Conservation (phyloP, 2,797 vertebrate species). For the Manis crassicaudata region DNA sequence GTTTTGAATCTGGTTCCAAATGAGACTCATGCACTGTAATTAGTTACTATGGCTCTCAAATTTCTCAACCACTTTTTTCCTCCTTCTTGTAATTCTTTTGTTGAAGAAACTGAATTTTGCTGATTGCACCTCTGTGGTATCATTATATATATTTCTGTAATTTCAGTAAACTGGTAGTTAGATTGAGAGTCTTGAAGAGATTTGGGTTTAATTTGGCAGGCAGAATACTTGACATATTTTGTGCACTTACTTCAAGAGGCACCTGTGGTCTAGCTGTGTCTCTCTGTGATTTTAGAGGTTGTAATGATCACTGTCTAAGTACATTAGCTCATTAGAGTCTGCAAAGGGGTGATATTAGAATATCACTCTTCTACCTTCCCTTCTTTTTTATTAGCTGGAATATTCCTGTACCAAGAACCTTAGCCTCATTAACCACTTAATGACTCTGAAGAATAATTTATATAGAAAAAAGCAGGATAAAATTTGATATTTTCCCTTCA, state of each 20-base stretch:
- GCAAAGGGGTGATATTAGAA: background rate
- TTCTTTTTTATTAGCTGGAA: background rate
- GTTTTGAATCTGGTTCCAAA: background rate
- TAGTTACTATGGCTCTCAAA: background rate
- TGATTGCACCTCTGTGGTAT: background rate
- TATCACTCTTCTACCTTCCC: background rate
- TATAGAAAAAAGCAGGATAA: background rate
- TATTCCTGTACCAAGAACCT: background rate
- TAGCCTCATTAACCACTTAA: background rate
- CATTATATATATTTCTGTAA: background rate
- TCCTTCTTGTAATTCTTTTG: background rate
- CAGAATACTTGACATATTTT: background rate
- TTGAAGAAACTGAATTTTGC: background rate
- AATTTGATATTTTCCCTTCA: background rate
- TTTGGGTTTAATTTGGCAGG: background rate
- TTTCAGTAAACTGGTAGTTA: background rate
- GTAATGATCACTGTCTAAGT: background rate
- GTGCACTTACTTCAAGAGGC: background rate
- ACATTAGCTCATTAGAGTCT: background rate
- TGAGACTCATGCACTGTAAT: background rate
- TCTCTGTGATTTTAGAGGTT: background rate
- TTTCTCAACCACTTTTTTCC: background rate
- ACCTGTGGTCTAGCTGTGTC: background rate
- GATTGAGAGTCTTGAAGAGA: background rate
- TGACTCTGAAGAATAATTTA: background rate